Conservation (phyloP, 2,797 vertebrate species). For the Nyctalus aviator region DNA sequence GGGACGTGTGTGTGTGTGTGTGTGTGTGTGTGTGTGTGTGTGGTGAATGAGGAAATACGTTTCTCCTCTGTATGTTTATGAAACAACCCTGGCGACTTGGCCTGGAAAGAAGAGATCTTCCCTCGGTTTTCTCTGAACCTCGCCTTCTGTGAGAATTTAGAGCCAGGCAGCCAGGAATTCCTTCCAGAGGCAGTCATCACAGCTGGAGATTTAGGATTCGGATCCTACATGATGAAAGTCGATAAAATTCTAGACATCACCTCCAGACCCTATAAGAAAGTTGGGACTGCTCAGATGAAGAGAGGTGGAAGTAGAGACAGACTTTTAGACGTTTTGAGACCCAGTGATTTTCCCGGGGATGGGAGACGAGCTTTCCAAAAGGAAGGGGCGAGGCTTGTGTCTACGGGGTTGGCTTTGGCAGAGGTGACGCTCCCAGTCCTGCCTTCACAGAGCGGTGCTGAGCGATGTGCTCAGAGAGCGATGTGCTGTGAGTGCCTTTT, state of each 20-base stretch:
- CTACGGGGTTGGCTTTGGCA: not conserved
- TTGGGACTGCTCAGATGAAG: not conserved
- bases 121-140: not conserved
- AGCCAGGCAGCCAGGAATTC: not conserved
- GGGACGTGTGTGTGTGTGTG: not conserved
- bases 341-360: not conserved
- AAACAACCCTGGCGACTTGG: not conserved
- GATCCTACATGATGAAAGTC: not conserved
- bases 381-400: not conserved
- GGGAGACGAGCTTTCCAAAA: not conserved
- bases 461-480: not conserved
- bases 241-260: not conserved
- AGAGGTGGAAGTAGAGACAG: not conserved
- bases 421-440: not conserved
- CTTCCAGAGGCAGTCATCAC: not conserved
- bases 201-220: not conserved
- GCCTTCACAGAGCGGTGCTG: not conserved
- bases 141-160: not conserved
- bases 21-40: not conserved
- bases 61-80: not conserved
- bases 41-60: not conserved
- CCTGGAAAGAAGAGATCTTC: not conserved
- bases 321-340: not conserved
- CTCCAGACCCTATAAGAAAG: not conserved
- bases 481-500: not conserved